Percentiles rank a stretch among this genome's conserved stretches.
These are phyloP conservation scores for Centruroides sculpturatus DNA, from an alignment of 1,140 invertebrate genomes.

Conservation along the genomic window DNA sequence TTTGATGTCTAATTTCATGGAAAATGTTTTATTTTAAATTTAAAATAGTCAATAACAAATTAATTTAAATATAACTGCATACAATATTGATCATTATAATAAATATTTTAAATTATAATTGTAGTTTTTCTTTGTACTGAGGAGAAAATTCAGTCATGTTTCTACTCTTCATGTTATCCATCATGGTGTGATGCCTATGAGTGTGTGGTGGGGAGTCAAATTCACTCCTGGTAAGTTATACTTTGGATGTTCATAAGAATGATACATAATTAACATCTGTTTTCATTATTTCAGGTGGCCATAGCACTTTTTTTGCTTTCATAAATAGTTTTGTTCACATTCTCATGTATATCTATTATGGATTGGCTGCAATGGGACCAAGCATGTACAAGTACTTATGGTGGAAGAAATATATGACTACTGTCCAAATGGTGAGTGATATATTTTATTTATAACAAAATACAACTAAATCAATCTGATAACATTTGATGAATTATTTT, in stretches of 20 bases:
- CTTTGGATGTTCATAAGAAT: neutral
- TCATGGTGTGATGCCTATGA: slow-evolving; percentile 87
- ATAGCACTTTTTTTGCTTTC: slow-evolving; percentile 57
- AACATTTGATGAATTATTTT: neutral
- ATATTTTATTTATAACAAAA: neutral
- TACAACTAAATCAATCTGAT: neutral
- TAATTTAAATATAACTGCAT: too few relatives aligned
- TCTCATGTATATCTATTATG: slow-evolving; percentile 40
- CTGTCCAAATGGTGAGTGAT: slow-evolving; percentile 32
- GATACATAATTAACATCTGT: neutral
- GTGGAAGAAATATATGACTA: slow-evolving; percentile 42
- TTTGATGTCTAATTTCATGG: too few relatives aligned
- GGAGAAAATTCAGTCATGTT: slow-evolving; percentile 83
- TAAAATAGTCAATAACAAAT: slow-evolving; percentile 33
- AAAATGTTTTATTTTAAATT: slow-evolving; percentile 17
- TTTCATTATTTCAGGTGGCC: slow-evolving; percentile 46
- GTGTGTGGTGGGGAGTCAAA: slow-evolving; percentile 86
- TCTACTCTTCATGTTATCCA: slow-evolving; percentile 87
- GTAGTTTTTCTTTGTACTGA: slow-evolving; percentile 59
- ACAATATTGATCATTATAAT: neutral
- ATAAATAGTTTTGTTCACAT: slow-evolving; percentile 74
- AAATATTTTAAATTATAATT: neutral
- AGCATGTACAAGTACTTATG: slow-evolving; percentile 34
- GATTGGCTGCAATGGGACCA: slow-evolving; percentile 36
- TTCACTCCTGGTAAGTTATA: slow-evolving; percentile 33